Percentiles rank a stretch among this genome's conserved stretches.
Evolutionary conservation across 1,140 invertebrate species (phyloP).

Genomic region (Zaprionus taronus): DNA sequence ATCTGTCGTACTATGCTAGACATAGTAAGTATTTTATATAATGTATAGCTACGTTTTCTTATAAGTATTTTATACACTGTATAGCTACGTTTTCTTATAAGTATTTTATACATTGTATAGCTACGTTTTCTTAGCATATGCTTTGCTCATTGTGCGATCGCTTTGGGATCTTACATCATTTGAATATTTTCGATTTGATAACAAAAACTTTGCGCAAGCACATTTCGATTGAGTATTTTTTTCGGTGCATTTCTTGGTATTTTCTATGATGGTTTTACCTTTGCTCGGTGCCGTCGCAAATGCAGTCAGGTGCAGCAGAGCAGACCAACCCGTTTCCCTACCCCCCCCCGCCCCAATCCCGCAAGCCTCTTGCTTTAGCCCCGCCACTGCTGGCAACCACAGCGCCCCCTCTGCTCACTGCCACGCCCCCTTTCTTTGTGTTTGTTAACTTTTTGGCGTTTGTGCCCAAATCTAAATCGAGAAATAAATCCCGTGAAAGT

Average conservation of each 20-base stretch:
- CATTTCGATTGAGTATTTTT: conserved; percentile 12
- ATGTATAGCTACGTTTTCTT: not conserved
- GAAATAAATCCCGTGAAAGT: conserved; percentile 8
- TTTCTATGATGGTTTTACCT: not conserved
- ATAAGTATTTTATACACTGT: not conserved
- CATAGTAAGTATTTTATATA: not conserved
- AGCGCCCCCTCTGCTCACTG: not conserved
- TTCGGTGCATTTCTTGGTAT: not conserved
- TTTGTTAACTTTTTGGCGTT: conserved; percentile 4
- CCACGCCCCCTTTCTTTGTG: not conserved
- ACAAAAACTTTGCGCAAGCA: not conserved
- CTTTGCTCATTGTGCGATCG: not conserved
- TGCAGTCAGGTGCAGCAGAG: conserved; percentile 7
- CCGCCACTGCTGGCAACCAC: not conserved
- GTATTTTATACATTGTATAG: not conserved
- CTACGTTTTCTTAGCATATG: not conserved
- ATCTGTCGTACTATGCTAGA: not conserved
- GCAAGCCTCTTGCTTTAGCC: not conserved
- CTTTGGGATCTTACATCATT: conserved; percentile 3
- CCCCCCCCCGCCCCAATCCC: no score
- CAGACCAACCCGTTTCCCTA: not conserved
- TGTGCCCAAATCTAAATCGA: conserved; percentile 8
- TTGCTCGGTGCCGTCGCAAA: not conserved
- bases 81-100: no score
- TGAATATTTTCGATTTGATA: conserved; percentile 3